Percentiles rank a stretch among this genome's conserved stretches.
Conservation (phyloP, 2,113 vertebrate species). For the Emberiza fucata region DNA sequence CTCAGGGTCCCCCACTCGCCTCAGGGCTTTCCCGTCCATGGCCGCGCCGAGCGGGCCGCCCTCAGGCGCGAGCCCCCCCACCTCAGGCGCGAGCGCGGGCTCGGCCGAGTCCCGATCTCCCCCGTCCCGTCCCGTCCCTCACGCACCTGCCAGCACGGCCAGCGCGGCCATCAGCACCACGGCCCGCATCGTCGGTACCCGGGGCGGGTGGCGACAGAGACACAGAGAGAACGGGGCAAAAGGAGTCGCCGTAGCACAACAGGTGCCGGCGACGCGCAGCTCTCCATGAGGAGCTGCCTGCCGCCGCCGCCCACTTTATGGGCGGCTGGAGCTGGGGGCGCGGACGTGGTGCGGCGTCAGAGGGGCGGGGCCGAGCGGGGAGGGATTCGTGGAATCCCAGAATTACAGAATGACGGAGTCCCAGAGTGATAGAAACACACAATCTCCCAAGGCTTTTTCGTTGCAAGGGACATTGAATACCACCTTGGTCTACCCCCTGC, state of each 20-base stretch:
- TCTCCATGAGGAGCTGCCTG: not conserved
- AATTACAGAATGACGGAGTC: not conserved
- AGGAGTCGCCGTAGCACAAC: not conserved
- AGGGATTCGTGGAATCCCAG: not conserved
- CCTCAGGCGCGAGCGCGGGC: not conserved
- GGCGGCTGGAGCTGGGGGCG: not conserved
- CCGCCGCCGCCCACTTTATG: not conserved
- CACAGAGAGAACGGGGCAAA: not conserved
- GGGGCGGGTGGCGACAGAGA: not conserved
- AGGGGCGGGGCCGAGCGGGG: not conserved
- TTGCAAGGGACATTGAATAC: not conserved
- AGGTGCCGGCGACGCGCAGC: not conserved
- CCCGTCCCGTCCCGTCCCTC: not conserved
- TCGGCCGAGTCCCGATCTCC: too few species aligned
- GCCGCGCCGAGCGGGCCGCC: not conserved
- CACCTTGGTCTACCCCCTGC: not conserved
- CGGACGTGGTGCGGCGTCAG: not conserved
- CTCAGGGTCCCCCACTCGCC: too few species aligned
- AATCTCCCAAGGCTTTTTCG: not conserved
- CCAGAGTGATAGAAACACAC: accelerated
- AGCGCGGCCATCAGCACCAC: not conserved
- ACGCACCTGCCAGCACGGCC: constrained; percentile 16
- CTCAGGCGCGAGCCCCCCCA: not conserved
- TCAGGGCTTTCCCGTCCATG: not conserved
- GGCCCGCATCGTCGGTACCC: not conserved